Conservation (phyloP, 92 coral and sea anemone genomes). For the Umimayanthus chanpuru region DNA sequence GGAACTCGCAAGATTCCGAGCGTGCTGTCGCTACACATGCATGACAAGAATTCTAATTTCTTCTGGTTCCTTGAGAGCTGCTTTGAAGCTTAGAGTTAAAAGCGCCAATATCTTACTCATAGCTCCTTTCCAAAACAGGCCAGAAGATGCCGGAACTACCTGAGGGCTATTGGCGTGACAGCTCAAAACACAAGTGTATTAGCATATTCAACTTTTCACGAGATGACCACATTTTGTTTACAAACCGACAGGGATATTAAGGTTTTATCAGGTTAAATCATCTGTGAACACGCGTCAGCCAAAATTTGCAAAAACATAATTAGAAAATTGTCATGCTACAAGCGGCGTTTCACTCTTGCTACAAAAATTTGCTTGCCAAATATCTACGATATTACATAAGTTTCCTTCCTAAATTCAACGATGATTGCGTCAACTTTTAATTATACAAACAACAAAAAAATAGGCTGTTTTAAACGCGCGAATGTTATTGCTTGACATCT, state of each 20-base stretch:
- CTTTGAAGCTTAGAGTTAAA: neutral
- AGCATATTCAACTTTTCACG: neutral
- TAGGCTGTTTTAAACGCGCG: no score
- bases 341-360: neutral
- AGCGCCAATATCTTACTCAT: neutral
- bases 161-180: conserved; percentile 10
- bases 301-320: neutral
- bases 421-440: conserved; percentile 31
- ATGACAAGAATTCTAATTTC: neutral
- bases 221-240: neutral
- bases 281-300: neutral
- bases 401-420: neutral
- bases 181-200: neutral
- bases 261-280: neutral
- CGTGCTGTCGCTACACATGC: neutral
- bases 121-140: neutral
- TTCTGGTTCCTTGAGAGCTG: neutral
- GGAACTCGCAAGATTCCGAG: neutral
- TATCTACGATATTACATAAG: neutral
- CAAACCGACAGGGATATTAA: no score
- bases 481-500: no score
- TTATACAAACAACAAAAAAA: neutral
- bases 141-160: neutral
- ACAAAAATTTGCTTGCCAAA: neutral
- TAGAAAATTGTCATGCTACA: neutral